These are phyloP conservation scores for Argyresthia goedartella DNA, from an alignment of 2,888 invertebrate species.

Conservation along the genomic window DNA sequence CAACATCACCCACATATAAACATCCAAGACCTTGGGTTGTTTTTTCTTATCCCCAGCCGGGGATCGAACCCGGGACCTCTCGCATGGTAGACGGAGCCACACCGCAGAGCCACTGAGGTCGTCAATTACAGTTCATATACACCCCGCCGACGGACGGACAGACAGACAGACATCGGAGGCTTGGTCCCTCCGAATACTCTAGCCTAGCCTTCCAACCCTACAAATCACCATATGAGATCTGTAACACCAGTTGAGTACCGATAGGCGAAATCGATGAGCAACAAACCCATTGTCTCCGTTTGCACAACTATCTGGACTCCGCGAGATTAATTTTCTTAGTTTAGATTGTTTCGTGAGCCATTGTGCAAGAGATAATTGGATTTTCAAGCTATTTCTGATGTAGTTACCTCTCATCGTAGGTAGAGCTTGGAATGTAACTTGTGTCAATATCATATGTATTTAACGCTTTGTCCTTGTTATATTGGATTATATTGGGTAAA, in stretches of 20 bases:
- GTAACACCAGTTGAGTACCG: conserved; percentile 30
- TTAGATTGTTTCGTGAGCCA: conserved; percentile 71
- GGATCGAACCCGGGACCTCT: no score
- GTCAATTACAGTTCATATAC: no score
- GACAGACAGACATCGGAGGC: no score
- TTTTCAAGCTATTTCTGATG: conserved; percentile 64
- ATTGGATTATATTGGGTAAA: no score
- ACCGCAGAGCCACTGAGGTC: no score
- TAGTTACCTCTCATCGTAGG: conserved; percentile 49
- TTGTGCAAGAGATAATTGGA: conserved; percentile 70
- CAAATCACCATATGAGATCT: background rate
- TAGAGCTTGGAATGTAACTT: conserved; percentile 31
- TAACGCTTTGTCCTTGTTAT: background rate
- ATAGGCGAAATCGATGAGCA: conserved; percentile 59
- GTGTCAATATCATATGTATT: conserved; percentile 14
- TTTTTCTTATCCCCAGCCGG: no score
- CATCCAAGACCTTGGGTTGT: no score
- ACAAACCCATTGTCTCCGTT: conserved; percentile 71
- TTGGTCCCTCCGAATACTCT: no score
- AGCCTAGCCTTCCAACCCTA: no score
- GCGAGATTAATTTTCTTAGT: conserved; percentile 71
- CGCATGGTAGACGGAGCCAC: no score
- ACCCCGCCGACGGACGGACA: no score
- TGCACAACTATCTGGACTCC: conserved; percentile 63
- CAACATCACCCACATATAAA: no score